A percentile compares a stretch with the other conserved stretches of the same genome.
Evolutionary conservation across 2,888 invertebrate species (phyloP).

Genomic region (Resseliella maxima): DNA sequence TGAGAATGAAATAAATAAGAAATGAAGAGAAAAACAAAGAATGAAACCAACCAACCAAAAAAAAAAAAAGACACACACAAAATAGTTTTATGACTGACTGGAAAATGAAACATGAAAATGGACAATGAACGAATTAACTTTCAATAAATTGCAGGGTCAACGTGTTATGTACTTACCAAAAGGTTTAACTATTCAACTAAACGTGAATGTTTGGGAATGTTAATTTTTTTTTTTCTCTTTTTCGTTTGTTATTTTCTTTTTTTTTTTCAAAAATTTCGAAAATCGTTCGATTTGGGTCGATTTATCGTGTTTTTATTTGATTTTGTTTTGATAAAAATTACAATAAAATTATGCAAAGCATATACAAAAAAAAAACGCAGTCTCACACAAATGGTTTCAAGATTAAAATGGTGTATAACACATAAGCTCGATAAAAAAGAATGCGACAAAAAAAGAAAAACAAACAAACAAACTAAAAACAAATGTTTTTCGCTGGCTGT

Average conservation of each 20-base stretch:
- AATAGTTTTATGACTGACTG: background rate
- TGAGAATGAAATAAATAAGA: background rate
- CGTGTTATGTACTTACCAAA: background rate
- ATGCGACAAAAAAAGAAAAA: too few relatives aligned
- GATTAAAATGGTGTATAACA: conserved; percentile 26
- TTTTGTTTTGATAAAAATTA: background rate
- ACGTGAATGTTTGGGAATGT: background rate
- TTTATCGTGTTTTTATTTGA: background rate
- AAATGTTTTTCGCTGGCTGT: background rate
- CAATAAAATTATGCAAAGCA: conserved; percentile 6
- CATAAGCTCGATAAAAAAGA: conserved; percentile 31
- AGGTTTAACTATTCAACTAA: background rate
- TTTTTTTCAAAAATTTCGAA: background rate
- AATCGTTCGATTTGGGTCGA: background rate
- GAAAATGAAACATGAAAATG: background rate
- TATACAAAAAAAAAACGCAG: conserved; percentile 3
- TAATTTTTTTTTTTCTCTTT: too few relatives aligned
- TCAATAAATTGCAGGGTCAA: background rate
- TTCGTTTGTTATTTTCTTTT: too few relatives aligned
- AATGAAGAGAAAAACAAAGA: too few relatives aligned
- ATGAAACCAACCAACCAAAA: background rate
- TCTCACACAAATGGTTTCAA: conserved; percentile 9
- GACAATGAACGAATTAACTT: conserved; percentile 21
- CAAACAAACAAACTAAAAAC: background rate
- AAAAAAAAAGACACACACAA: background rate